Evolutionary conservation across 2,113 vertebrate genomes (phyloP).

Genomic region (Natator depressus): DNA sequence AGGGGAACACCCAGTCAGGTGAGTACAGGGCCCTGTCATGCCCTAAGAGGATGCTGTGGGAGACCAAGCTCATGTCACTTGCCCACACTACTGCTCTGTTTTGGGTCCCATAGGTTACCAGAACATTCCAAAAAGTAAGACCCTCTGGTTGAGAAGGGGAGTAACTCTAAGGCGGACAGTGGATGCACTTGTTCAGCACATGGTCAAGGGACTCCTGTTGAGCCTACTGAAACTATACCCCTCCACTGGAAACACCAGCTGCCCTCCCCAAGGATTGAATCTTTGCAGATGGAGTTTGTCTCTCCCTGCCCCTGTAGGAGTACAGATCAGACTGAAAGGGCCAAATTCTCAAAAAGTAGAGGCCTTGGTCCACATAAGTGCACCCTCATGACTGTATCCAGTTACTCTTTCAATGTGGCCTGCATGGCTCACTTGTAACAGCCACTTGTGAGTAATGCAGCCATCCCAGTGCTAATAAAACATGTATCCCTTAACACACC

Average conservation of each 20-base stretch:
- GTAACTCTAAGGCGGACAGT: neutral
- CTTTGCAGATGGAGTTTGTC: neutral
- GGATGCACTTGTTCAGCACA: neutral
- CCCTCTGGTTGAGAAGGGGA: neutral
- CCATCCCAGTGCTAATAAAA: neutral
- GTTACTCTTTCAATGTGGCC: neutral
- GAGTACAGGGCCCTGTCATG: no score
- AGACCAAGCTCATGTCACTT: no score
- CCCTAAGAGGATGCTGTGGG: no score
- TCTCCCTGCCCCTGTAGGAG: neutral
- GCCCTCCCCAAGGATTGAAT: neutral
- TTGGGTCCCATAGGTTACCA: neutral
- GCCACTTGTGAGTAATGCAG: neutral
- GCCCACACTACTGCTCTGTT: neutral
- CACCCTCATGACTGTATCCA: neutral
- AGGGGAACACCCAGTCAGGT: no score
- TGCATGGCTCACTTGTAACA: neutral
- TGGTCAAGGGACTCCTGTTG: neutral
- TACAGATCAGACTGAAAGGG: neutral
- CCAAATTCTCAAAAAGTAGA: neutral
- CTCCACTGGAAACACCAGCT: neutral
- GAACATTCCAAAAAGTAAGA: neutral
- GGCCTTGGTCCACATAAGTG: neutral
- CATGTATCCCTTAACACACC: neutral
- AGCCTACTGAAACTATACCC: neutral